Conservation (phyloP, 2,888 invertebrate genomes). For the Eristalis intricaria region DNA sequence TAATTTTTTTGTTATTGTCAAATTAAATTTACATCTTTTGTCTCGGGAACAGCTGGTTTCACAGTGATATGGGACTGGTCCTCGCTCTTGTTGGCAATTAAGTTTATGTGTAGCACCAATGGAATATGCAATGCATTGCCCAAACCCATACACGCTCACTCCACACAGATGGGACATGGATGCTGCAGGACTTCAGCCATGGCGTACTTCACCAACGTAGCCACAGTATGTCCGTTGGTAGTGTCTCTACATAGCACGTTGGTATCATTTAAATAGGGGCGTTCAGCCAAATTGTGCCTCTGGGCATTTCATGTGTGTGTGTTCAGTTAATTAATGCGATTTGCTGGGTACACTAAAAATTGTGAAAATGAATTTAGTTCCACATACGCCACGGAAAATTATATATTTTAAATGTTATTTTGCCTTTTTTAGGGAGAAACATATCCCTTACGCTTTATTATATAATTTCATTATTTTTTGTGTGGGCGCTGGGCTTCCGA, state of each 20-base stretch:
- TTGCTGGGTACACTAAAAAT: conserved; percentile 34
- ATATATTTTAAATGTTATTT: not conserved
- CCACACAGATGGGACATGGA: not conserved
- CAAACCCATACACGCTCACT: not conserved
- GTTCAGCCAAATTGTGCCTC: not conserved
- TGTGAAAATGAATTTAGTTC: conserved; percentile 35
- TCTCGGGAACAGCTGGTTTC: conserved; percentile 20
- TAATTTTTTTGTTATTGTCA: conserved; percentile 31
- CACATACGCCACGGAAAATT: conserved; percentile 20
- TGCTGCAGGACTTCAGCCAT: not conserved
- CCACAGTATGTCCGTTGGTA: not conserved
- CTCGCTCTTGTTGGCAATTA: conserved; percentile 29
- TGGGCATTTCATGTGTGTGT: conserved; percentile 10
- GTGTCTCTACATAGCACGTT: not conserved
- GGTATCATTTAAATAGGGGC: not conserved
- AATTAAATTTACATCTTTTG: conserved; percentile 40
- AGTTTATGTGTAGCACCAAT: conserved; percentile 7
- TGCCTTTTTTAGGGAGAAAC: not conserved
- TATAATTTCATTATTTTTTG: not conserved
- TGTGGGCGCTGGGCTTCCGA: not conserved
- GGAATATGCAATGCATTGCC: conserved; percentile 14
- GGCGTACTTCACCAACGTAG: not conserved
- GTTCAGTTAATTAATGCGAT: conserved; percentile 55
- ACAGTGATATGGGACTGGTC: conserved; percentile 13
- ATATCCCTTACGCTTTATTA: not conserved